phyloP scores from a whole-genome alignment of 2,797 vertebrate genomes.

The Coendou prehensilis region DNA sequence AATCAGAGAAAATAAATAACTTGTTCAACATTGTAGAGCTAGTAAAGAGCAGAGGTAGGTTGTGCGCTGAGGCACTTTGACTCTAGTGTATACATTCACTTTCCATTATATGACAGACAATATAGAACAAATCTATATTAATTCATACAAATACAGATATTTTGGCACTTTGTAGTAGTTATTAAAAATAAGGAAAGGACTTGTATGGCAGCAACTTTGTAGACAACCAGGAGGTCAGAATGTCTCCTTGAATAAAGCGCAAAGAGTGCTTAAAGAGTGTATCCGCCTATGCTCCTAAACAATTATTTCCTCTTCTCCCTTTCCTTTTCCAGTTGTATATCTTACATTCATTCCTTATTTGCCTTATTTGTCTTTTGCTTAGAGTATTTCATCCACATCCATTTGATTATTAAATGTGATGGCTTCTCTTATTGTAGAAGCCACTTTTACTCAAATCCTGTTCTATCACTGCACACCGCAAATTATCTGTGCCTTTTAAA shows the following conservation, averaged over 20 bases:
- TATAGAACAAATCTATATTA: neutral
- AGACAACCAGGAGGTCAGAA: neutral
- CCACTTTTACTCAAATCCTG: constrained; percentile 10
- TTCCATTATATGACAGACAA: neutral
- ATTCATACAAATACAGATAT: neutral
- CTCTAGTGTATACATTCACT: neutral
- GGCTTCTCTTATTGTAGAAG: neutral
- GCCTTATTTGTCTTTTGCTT: neutral
- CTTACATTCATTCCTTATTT: neutral
- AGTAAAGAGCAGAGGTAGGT: neutral
- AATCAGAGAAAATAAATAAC: neutral
- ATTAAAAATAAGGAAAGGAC: neutral
- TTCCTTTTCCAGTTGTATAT: neutral
- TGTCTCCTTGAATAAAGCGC: neutral
- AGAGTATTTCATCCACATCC: neutral
- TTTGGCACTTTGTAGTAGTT: neutral
- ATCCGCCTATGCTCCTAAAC: neutral
- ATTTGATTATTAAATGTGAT: neutral
- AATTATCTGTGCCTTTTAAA: neutral
- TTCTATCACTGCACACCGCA: neutral
- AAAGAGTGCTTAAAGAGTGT: neutral
- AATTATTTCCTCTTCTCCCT: neutral
- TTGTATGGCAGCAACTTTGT: neutral
- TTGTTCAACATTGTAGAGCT: neutral
- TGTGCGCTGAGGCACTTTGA: neutral